Conservation (phyloP, 2,113 vertebrate genomes). For the Cynopterus brachyotis region DNA sequence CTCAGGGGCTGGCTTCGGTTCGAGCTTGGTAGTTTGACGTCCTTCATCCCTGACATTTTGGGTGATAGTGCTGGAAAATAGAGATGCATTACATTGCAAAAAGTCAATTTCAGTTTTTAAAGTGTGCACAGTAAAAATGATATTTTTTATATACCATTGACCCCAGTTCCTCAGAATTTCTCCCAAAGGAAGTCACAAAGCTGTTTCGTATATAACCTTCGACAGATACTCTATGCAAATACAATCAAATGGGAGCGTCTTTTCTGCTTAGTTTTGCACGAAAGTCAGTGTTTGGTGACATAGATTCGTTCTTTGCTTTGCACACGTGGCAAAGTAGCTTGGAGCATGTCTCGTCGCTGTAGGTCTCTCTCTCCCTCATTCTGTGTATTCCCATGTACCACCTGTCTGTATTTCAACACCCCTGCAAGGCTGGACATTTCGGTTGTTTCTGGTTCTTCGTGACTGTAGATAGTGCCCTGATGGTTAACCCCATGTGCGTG, state of each 20-base stretch:
- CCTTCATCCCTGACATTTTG: not conserved
- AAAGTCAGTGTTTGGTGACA: fast-evolving
- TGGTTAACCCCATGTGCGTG: fast-evolving
- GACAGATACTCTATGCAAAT: not conserved
- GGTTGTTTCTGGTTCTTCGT: not conserved
- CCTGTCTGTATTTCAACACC: fast-evolving
- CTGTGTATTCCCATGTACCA: not conserved
- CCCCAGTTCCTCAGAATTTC: too few species aligned
- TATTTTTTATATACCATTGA: not conserved
- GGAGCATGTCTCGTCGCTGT: not conserved
- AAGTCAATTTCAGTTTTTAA: not conserved
- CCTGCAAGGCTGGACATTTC: fast-evolving
- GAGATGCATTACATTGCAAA: not conserved
- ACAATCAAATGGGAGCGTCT: fast-evolving
- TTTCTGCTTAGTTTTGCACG: fast-evolving
- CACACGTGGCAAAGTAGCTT: fast-evolving
- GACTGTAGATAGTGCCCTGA: not conserved
- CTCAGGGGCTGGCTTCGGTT: not conserved
- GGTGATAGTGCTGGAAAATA: not conserved
- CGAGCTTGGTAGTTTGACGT: not conserved
- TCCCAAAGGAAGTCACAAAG: not conserved
- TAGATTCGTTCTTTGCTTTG: not conserved
- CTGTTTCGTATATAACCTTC: not conserved
- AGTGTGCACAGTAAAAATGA: not conserved
- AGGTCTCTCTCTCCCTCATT: fast-evolving